A percentile compares a stretch with the other conserved stretches of the same genome.
These are phyloP conservation scores for Corvus moneduloides DNA, from an alignment of 2,113 vertebrate species.

Conservation along the genomic window DNA sequence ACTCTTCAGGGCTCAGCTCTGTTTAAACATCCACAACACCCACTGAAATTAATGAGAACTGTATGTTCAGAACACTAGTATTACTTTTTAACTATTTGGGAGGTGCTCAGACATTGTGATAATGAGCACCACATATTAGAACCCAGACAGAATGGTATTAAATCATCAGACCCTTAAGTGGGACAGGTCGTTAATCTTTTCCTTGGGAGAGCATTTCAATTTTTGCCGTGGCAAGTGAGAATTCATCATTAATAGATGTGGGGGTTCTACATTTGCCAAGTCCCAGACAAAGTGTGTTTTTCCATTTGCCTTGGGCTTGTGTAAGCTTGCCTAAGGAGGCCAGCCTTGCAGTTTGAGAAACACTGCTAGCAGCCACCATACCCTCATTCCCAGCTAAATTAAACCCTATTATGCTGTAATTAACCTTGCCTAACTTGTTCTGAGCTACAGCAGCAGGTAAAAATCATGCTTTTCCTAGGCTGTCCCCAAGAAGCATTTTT, in stretches of 20 bases:
- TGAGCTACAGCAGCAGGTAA: conserved; percentile 47
- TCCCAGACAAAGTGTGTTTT: conserved; percentile 59
- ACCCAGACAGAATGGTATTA: conserved; percentile 19
- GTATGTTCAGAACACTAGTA: conserved; percentile 13
- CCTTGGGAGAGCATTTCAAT: conserved; percentile 44
- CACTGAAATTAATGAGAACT: conserved; percentile 53
- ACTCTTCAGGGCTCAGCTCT: conserved; percentile 31
- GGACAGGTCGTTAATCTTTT: conserved; percentile 41
- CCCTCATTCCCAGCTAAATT: conserved; percentile 67
- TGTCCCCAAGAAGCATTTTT: conserved; percentile 4
- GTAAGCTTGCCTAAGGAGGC: conserved; percentile 64
- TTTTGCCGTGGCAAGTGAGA: conserved; percentile 55
- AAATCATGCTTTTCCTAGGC: conserved; percentile 10
- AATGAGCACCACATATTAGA: conserved; percentile 45
- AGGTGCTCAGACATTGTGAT: conserved; percentile 40
- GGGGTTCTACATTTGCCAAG: conserved; percentile 48
- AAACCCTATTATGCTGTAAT: conserved; percentile 62
- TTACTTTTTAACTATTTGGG: conserved; percentile 59
- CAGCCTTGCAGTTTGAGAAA: conserved; percentile 63
- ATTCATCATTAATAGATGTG: conserved; percentile 50
- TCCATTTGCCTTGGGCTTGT: conserved; percentile 67
- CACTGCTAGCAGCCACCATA: conserved; percentile 53
- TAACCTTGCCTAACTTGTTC: conserved; percentile 71
- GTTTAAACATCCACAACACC: conserved; percentile 47
- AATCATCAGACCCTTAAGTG: conserved; percentile 42